Evolutionary conservation across 2,888 invertebrate species (phyloP).

Genomic region (Coenonympha glycerion): DNA sequence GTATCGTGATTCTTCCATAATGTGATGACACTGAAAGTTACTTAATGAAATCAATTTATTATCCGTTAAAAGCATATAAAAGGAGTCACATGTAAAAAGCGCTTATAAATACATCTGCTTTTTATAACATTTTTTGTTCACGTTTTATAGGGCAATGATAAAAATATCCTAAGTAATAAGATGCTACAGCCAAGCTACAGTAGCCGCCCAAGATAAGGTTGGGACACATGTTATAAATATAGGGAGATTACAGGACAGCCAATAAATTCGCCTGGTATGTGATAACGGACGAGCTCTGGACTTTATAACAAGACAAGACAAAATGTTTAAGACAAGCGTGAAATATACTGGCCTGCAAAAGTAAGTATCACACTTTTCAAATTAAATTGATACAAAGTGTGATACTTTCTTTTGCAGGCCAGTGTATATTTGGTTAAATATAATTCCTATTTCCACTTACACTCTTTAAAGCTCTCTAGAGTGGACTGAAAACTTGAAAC

Average conservation of each 20-base stretch:
- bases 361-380: too few relatives aligned
- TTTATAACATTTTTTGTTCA: conserved; percentile 26
- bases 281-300: conserved; percentile 27
- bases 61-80: conserved; percentile 10
- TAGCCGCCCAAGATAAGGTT: conserved; percentile 50
- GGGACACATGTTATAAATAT: conserved; percentile 47
- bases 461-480: too few relatives aligned
- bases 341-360: neutral
- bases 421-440: too few relatives aligned
- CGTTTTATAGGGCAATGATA: conserved; percentile 32
- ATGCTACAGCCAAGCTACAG: conserved; percentile 38
- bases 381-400: too few relatives aligned
- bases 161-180: conserved; percentile 37
- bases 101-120: conserved; percentile 15
- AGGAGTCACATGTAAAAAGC: conserved; percentile 7
- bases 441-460: too few relatives aligned
- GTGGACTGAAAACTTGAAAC: too few relatives aligned
- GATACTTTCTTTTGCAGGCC: too few relatives aligned
- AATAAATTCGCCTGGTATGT: conserved; percentile 40
- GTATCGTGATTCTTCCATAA: neutral
- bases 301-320: conserved; percentile 24
- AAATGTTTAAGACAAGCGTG: conserved; percentile 4
- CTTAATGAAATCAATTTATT: conserved; percentile 8
- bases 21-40: conserved; percentile 5
- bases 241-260: conserved; percentile 43